These are phyloP conservation scores for Drosophila mimetica DNA, from an alignment of 2,888 invertebrate genomes.

Conservation along the genomic window DNA sequence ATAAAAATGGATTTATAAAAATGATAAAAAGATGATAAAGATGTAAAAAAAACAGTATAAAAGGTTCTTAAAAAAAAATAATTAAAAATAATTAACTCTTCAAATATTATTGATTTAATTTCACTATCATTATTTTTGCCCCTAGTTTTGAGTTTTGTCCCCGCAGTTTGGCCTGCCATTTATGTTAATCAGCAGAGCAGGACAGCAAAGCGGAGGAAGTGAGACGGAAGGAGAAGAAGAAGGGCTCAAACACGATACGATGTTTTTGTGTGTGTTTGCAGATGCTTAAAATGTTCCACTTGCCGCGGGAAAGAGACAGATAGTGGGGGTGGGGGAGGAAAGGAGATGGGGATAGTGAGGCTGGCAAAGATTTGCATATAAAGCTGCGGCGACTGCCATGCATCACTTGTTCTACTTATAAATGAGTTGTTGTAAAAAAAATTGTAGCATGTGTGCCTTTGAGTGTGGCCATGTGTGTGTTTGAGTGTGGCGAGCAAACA, in stretches of 20 bases:
- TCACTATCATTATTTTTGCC: background rate
- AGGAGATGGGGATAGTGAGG: background rate
- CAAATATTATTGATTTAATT: background rate
- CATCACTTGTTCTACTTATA: constrained; percentile 43
- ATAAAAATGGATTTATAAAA: too few relatives aligned
- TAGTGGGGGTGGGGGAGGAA: too few relatives aligned
- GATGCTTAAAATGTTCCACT: constrained; percentile 36
- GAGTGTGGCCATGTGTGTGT: constrained; percentile 12
- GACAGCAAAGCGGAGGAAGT: background rate
- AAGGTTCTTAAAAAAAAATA: background rate
- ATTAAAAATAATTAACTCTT: too few relatives aligned
- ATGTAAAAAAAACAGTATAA: too few relatives aligned
- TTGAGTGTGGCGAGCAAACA: constrained; percentile 3
- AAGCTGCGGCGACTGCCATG: constrained; percentile 16
- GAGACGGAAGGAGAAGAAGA: background rate
- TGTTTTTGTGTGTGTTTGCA: constrained; percentile 33
- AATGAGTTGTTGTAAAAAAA: constrained; percentile 27
- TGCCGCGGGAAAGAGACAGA: constrained; percentile 5
- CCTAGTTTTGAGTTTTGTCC: constrained; percentile 1
- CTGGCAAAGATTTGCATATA: constrained; percentile 26
- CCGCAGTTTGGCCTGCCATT: constrained; percentile 27
- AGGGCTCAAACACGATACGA: constrained; percentile 6
- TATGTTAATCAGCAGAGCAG: constrained; percentile 39
- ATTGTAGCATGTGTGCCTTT: background rate
- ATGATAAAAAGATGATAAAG: background rate